Base-by-base conservation (phyloP, 2,888 invertebrate genomes). In the Lydus trimaculatus region DNA sequence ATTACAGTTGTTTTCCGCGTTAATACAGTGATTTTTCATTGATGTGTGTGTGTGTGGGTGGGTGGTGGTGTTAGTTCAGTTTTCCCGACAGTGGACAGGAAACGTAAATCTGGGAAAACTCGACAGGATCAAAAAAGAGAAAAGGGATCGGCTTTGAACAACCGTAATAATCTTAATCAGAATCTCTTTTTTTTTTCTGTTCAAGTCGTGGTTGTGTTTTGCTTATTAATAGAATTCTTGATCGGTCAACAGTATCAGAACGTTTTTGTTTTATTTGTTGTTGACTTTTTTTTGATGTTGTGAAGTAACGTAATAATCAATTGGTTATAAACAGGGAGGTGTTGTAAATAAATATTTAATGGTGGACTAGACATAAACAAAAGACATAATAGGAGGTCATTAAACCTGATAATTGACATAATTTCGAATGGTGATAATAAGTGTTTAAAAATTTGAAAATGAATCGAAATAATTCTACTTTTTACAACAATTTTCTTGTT, bases 321-420 rank as follows among this genome's bases (percentile, higher is more conserved):
- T 39, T 39, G 15, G 39, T 13, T n/a, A n/a, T n/a, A 1, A 52
- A 52, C 8, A 56, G 25, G 15, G 25, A 48, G 56, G 56, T 56
- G 56, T 23, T 56, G 56, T 23, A 8, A 25, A 56, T 13, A 56
- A 56, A 25, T 56, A 56, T 56, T 56, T 56, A 56, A 56, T 25
- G 6, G 25, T 43, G n/a, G n/a, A 56, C 25, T 56, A 13, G 52
- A 52, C 52, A 23, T 25, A 25, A 52, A 52, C 23, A 52, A 52
- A 52, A 56, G 23, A 56, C 56, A 20, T 56, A 13, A 56, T 48
- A 52, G 20, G 25, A 9, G 56, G 56, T 56, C 56, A 56, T 25
- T 56, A 56, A 56, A 25, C 56, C 56, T 56, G 56, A 56, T 56
- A 56, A 56, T 25, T 56, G 56, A 56, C 56, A 56, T 13, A 25